Evolutionary conservation across 2,113 vertebrate genomes (phyloP).

Genomic region (Proterorhinus semilunaris): DNA sequence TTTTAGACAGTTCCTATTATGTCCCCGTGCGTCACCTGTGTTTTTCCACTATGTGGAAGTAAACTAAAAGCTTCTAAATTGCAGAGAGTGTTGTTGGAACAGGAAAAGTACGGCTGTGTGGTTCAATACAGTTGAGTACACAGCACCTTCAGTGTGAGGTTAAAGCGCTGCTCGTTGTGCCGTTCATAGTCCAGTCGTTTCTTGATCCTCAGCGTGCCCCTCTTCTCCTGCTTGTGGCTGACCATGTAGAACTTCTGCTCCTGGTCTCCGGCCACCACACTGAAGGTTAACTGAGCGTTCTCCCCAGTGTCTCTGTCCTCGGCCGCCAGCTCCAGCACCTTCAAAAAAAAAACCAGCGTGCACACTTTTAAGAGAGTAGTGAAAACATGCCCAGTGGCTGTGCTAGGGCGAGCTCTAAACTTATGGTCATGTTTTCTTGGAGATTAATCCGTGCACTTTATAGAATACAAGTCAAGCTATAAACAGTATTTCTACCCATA

Average conservation of each 20-base stretch:
- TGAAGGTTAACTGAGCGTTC: slow-evolving; percentile 84
- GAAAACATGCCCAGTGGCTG: background rate
- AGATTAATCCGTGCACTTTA: background rate
- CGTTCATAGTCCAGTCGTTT: slow-evolving; percentile 86
- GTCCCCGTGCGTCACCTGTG: background rate
- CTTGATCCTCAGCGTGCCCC: slow-evolving; percentile 81
- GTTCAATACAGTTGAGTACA: background rate
- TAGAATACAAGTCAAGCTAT: background rate
- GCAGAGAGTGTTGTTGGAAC: background rate
- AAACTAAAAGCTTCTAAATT: slow-evolving; percentile 9
- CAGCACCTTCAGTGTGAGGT: slow-evolving; percentile 79
- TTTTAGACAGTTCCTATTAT: background rate
- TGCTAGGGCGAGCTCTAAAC: background rate
- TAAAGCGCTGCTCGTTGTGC: slow-evolving; percentile 82
- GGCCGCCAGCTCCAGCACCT: slow-evolving; percentile 79
- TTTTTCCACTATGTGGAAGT: background rate
- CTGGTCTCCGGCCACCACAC: slow-evolving; percentile 82
- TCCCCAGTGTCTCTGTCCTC: slow-evolving; percentile 80
- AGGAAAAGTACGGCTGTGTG: background rate
- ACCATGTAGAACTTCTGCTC: slow-evolving; percentile 87
- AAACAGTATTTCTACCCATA: background rate
- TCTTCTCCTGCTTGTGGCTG: slow-evolving; percentile 78
- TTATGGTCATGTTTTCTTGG: background rate
- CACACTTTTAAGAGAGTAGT: too few species aligned
- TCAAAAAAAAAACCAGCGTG: background rate